These are phyloP conservation scores for Hydropotes inermis DNA, from an alignment of 2,113 vertebrate species.

Conservation along the genomic window DNA sequence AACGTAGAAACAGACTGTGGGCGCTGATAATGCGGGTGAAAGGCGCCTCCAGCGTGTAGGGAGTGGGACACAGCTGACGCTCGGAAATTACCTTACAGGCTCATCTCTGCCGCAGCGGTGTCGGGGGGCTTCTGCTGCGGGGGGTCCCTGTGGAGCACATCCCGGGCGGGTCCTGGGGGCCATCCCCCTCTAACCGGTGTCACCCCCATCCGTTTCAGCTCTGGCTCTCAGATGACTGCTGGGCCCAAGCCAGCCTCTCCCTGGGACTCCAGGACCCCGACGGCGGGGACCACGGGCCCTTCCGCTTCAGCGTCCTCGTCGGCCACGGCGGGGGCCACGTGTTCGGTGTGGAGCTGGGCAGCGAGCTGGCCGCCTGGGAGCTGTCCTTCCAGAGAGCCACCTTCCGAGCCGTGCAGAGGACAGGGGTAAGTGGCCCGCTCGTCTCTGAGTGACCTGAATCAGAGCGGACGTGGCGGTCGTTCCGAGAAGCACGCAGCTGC, in stretches of 20 bases:
- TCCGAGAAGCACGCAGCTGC: background rate
- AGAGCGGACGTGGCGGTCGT: fast-evolving
- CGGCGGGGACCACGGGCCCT: slow-evolving; percentile 85
- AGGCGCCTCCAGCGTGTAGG: background rate
- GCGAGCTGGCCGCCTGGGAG: slow-evolving; percentile 91
- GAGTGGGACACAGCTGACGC: background rate
- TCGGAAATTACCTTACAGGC: too few species aligned
- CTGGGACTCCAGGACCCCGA: slow-evolving; percentile 88
- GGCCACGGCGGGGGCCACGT: slow-evolving; percentile 89
- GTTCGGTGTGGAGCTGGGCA: slow-evolving; percentile 91
- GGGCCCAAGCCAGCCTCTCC: slow-evolving; percentile 90
- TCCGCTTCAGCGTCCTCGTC: slow-evolving; percentile 91
- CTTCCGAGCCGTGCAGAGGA: slow-evolving; percentile 93
- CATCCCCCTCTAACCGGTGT: background rate
- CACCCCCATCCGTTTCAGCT: slow-evolving; percentile 78
- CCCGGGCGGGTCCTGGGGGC: background rate
- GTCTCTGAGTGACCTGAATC: background rate
- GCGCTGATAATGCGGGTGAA: background rate
- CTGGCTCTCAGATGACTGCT: slow-evolving; percentile 91
- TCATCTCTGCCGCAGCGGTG: fast-evolving
- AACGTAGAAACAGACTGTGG: background rate
- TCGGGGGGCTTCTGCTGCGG: background rate
- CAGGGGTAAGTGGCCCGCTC: slow-evolving; percentile 83
- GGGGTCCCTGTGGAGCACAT: fast-evolving
- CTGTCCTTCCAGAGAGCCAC: slow-evolving; percentile 93